Evolutionary conservation across 1,140 invertebrate genomes (phyloP), one percentile per base, ranked within the genome.

Genomic region (Drosophila orena): DNA sequence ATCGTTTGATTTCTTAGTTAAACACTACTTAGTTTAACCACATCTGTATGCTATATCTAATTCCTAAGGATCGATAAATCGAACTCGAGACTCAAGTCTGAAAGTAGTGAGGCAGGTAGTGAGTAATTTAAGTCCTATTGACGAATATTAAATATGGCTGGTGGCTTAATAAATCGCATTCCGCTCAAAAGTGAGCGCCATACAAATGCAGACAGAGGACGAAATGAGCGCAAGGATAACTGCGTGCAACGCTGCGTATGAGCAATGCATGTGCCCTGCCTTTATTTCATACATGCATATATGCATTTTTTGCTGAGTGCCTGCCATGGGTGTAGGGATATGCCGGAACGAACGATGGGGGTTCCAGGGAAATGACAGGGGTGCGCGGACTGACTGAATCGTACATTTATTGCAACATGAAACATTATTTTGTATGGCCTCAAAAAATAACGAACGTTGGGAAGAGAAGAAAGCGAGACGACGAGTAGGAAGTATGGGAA

Each of bases 401-500:
- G 85, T 89, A 89, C 84, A 89, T 89, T 89, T 89, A 89, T 89
- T 89, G 84, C 84, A 80, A 89, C 84, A 89, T 89, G 86, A 89
- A 89, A 89, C 84, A 89, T 89, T 89, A 89, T 89, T 89, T 89
- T 84, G 84, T 77, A 84, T 89, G 79, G 79, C 84, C 77, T 89
- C 84, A 89, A 89, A 89, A 83, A 61, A 72, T 61, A 79, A 53
- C 77, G 68, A 71, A 66, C 54, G 37, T 49, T 17, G 15, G 37
- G 14, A 47, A 22, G 52, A 35, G 50, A 59, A 44, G 34, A 14
- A 76, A 53, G 73, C 42, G 54, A 60, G 34, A 60, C 27, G 60
- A 22, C 27, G 60, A 22, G 34, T 44, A n/a, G 27, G 47, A 54
- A 37, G 56, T 35, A 47, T 52, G 56, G 8, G 6, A 72, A 59